Evolutionary conservation across 2,888 invertebrate genomes (phyloP), one percentile per base, ranked within the genome.

Genomic region (Gonocerus acuteangulatus): DNA sequence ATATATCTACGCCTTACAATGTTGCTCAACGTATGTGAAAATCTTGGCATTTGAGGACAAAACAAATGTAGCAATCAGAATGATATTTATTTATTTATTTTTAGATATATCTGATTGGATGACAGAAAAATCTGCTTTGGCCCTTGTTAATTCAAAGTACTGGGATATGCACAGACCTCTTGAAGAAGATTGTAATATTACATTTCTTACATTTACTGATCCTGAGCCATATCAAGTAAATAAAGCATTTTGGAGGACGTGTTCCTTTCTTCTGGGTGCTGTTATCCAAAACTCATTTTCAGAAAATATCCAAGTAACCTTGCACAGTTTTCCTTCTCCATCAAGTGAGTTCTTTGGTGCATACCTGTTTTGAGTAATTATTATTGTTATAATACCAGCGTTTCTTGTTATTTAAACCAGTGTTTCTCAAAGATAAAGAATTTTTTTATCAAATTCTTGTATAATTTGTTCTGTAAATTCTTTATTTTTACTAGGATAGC

Each of bases 161-260:
- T 96, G 95, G 95, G 95, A 96, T 72, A 89, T 97, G 87, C 90
- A 95, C 71, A 80, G 84, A 67, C 95, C 96, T 0, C 75, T 97
- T 32, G 77, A 75, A 1, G 72, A 74, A 2, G 73, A 78, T 36
- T 88, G 88, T 70, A 79, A 79, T 45, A 69, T 89, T 4, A 74
- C 78, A 61, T 75, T 85, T 60, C 70, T 82, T 11, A 76, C 79
- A 69, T 78, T 81, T 76, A 81, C 80, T 54, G 80, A 82, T 56
- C 71, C 79, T 0, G 81, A 84, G 61, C 81, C 80, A 0, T 76
- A 76, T 60, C 75, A 77, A 48, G 83, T 85, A 1, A 89, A 89
- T 73, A 83, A 83, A 69, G 86, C 89, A 0, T 96, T 94, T 74
- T 97, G 96, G 96, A 78, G 95, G 58, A 87, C 89, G 0, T 93